phyloP scores from a whole-genome alignment of 92 coral and sea anemone species.

The Zoanthus solanderi region DNA sequence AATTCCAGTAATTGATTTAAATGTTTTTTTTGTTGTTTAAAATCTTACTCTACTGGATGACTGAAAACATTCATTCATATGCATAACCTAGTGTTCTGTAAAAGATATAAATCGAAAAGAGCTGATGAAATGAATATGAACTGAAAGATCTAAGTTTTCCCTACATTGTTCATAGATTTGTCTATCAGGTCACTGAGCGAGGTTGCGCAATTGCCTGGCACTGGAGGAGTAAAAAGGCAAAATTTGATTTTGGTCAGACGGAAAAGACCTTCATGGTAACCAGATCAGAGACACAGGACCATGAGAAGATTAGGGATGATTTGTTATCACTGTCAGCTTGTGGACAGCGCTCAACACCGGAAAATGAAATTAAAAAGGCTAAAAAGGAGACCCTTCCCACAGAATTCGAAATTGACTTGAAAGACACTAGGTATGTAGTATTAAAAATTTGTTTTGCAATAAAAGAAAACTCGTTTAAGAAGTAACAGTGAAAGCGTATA shows the following conservation, averaged over 20 bases:
- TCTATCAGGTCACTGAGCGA: constrained; percentile 82
- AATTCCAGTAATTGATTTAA: too few species aligned
- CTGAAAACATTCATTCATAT: too few species aligned
- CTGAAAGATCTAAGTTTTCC: neutral
- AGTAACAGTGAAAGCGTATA: too few species aligned
- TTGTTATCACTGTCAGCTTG: neutral
- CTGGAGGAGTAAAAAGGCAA: constrained; percentile 71
- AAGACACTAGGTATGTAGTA: constrained; percentile 29
- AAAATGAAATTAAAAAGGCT: constrained; percentile 10
- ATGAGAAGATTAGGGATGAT: neutral
- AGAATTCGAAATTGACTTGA: constrained; percentile 46
- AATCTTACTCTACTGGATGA: too few species aligned
- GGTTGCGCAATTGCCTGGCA: constrained; percentile 86
- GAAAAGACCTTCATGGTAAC: neutral
- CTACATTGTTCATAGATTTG: constrained; percentile 60
- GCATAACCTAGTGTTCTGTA: too few species aligned
- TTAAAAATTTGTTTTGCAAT: neutral
- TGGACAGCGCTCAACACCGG: neutral
- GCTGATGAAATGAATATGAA: too few species aligned
- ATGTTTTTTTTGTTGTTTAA: too few species aligned
- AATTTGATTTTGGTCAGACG: constrained; percentile 59
- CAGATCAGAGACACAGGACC: constrained; percentile 3
- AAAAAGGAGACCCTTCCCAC: neutral
- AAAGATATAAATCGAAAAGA: too few species aligned
- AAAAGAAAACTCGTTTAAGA: too few species aligned